Conservation (phyloP, 2,888 invertebrate genomes). For the Capitulum mitella region DNA sequence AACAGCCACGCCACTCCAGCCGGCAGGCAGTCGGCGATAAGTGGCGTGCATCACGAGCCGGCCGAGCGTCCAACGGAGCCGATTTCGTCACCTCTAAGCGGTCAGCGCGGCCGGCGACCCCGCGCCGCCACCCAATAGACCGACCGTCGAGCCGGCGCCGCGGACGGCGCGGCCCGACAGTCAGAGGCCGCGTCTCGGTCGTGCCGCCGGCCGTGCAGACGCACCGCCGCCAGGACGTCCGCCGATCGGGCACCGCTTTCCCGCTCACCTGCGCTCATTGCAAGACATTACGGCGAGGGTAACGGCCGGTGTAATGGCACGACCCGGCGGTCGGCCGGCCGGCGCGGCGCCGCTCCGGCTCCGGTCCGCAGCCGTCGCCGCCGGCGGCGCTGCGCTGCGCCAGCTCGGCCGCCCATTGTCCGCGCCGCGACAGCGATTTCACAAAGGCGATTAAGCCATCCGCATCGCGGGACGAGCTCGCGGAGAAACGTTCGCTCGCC, state of each 20-base stretch:
- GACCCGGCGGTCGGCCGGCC: not conserved
- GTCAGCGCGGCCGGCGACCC: too few relatives aligned
- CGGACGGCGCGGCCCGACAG: too few relatives aligned
- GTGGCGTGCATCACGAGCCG: not conserved
- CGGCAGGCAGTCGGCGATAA: not conserved
- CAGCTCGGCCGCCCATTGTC: not conserved
- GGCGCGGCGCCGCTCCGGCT: not conserved
- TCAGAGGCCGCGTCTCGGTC: too few relatives aligned
- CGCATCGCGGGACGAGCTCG: not conserved
- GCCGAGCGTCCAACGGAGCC: not conserved
- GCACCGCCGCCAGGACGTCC: too few relatives aligned
- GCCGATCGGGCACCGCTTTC: not conserved
- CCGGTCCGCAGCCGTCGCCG: not conserved
- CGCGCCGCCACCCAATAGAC: too few relatives aligned
- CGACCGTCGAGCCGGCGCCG: too few relatives aligned
- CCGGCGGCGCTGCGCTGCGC: not conserved
- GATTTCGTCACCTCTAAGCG: not conserved
- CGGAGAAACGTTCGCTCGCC: not conserved
- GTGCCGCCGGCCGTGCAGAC: too few relatives aligned
- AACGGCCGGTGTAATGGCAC: not conserved
- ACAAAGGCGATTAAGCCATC: slow-evolving; percentile 8
- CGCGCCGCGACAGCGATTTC: not conserved
- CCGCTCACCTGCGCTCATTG: not conserved
- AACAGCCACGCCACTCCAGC: not conserved
- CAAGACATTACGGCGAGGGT: not conserved